These are phyloP conservation scores for Tetramorium bicarinatum DNA, from an alignment of 2,888 invertebrate species.

Conservation along the genomic window DNA sequence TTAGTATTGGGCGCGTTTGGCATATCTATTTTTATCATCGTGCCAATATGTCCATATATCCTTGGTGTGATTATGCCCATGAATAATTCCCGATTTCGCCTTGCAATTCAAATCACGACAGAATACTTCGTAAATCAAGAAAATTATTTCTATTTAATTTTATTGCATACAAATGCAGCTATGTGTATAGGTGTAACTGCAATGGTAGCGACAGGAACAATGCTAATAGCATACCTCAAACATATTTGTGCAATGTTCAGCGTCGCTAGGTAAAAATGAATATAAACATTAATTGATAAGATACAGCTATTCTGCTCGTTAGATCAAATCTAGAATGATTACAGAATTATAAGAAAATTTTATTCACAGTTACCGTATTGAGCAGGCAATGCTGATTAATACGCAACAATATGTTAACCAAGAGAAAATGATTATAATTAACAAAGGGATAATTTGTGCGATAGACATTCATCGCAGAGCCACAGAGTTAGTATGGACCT, in stretches of 20 bases:
- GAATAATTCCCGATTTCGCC: neutral
- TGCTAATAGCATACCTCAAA: neutral
- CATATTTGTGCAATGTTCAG: conserved; percentile 14
- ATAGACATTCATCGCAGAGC: conserved; percentile 35
- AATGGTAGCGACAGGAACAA: conserved; percentile 3
- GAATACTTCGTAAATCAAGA: conserved; percentile 6
- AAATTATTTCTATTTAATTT: conserved; percentile 1
- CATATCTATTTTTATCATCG: neutral
- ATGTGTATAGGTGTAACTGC: neutral
- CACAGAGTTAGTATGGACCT: neutral
- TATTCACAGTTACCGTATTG: conserved; percentile 30
- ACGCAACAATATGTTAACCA: neutral
- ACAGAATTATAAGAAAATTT: neutral
- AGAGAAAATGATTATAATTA: neutral
- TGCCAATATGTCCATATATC: neutral
- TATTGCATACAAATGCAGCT: neutral
- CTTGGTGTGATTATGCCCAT: neutral
- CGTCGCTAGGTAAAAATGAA: neutral
- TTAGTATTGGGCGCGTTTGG: neutral
- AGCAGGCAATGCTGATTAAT: neutral
- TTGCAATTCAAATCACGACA: neutral
- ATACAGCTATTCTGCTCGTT: no score
- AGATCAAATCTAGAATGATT: no score
- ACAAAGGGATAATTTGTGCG: neutral
- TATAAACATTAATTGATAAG: neutral